These are phyloP conservation scores for Lagocephalus sceleratus DNA, from an alignment of 2,797 vertebrate species.

Conservation along the genomic window DNA sequence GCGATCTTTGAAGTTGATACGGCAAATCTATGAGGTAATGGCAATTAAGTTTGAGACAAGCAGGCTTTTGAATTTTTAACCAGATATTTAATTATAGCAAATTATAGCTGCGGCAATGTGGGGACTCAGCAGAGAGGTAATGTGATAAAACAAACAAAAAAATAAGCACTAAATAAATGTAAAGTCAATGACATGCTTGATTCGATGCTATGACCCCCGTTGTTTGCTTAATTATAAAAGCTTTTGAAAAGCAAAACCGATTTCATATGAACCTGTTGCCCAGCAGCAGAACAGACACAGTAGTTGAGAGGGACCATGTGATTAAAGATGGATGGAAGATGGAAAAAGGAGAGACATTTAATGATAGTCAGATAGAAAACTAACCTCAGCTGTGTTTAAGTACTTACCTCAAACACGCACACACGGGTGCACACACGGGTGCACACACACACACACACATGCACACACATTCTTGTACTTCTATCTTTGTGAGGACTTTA, in stretches of 20 bases:
- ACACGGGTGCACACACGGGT: slow-evolving; percentile 10
- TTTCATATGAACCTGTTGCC: slow-evolving; percentile 27
- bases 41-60: slow-evolving; percentile 69
- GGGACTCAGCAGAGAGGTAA: slow-evolving; percentile 53
- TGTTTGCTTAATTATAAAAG: not conserved
- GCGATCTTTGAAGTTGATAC: slow-evolving; percentile 56
- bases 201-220: slow-evolving; percentile 45
- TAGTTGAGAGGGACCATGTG: slow-evolving; percentile 35
- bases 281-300: slow-evolving; percentile 32
- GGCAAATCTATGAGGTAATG: slow-evolving; percentile 67
- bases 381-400: slow-evolving; percentile 66
- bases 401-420: slow-evolving; percentile 48
- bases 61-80: slow-evolving; percentile 60
- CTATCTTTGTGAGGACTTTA: too few species aligned
- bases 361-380: slow-evolving; percentile 57
- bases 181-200: slow-evolving; percentile 52
- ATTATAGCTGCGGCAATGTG: slow-evolving; percentile 54
- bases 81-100: slow-evolving; percentile 71
- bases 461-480: too few species aligned
- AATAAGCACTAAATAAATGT: slow-evolving; percentile 63
- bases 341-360: slow-evolving; percentile 8
- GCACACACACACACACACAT: slow-evolving; percentile 20
- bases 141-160: slow-evolving; percentile 61
- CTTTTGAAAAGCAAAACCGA: slow-evolving; percentile 23
- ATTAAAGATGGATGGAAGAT: slow-evolving; percentile 41